Conservation (phyloP, 23 tunicate genomes). For the Trididemnum miniatum region DNA sequence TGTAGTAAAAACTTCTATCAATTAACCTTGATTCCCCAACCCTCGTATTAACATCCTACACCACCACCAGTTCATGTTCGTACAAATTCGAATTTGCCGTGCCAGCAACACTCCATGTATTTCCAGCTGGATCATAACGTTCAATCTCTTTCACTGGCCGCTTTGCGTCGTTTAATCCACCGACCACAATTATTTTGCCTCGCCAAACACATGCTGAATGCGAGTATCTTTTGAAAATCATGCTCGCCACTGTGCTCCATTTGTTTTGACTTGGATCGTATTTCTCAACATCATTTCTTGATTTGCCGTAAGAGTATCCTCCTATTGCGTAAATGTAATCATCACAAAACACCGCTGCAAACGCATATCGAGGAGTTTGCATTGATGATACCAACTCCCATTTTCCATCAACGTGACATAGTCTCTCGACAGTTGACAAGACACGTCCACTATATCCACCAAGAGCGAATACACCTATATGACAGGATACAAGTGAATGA, state of each 20-base stretch:
- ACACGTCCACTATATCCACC: not conserved
- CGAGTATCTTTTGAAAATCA: conserved; percentile 9
- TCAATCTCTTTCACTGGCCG: not conserved
- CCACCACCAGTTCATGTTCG: no score
- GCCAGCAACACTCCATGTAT: not conserved
- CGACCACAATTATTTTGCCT: conserved; percentile 1
- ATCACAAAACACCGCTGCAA: conserved; percentile 5
- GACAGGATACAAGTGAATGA: no score
- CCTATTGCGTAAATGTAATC: conserved; percentile 13
- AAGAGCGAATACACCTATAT: no score
- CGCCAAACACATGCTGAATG: not conserved
- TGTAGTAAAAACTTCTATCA: no score
- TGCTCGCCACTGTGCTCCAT: not conserved
- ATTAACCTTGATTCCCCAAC: no score
- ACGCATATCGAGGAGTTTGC: not conserved
- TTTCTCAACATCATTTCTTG: not conserved
- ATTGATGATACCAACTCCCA: conserved; percentile 5
- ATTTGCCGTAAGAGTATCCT: not conserved
- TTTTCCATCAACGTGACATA: not conserved
- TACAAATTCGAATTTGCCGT: no score
- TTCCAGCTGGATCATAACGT: not conserved
- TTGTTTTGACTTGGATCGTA: not conserved
- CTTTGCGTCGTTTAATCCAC: not conserved
- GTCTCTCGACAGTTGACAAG: not conserved
- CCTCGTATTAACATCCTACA: no score